Percentiles rank a stretch among this genome's conserved stretches.
phyloP scores from a whole-genome alignment of 2,888 invertebrate genomes.

The Trichacis sp. region DNA sequence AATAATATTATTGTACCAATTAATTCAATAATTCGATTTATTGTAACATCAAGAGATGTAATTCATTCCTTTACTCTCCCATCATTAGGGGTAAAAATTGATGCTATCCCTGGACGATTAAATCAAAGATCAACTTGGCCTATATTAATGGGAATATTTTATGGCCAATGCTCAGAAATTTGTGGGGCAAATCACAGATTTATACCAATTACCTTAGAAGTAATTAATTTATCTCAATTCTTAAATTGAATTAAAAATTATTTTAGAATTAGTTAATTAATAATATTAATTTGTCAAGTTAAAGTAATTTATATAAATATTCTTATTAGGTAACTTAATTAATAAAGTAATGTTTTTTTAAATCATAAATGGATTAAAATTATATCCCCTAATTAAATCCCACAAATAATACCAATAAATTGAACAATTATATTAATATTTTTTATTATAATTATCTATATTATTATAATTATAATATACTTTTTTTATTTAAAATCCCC shows the following conservation, averaged over 20 bases:
- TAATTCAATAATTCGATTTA: slow-evolving; percentile 75
- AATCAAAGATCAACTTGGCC: slow-evolving; percentile 73
- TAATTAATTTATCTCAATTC: slow-evolving; percentile 68
- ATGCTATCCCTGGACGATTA: slow-evolving; percentile 76
- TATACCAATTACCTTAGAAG: slow-evolving; percentile 81
- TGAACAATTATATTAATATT: slow-evolving; percentile 80
- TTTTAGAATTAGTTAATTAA: slow-evolving; percentile 62
- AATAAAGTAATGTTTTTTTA: slow-evolving; percentile 76
- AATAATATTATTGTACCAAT: slow-evolving; percentile 74
- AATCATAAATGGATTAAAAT: slow-evolving; percentile 74
- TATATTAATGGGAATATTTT: slow-evolving; percentile 73
- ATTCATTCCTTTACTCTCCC: slow-evolving; percentile 78
- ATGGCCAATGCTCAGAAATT: slow-evolving; percentile 85
- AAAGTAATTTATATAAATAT: slow-evolving; percentile 70
- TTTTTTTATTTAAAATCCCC: slow-evolving; percentile 50
- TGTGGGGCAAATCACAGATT: slow-evolving; percentile 85
- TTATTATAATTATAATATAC: slow-evolving; percentile 63
- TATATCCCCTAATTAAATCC: slow-evolving; percentile 77
- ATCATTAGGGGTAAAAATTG: slow-evolving; percentile 75
- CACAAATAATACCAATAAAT: slow-evolving; percentile 75
- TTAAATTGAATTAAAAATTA: slow-evolving; percentile 65
- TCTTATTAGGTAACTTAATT: slow-evolving; percentile 66
- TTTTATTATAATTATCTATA: slow-evolving; percentile 74
- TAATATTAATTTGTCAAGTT: slow-evolving; percentile 44
- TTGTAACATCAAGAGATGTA: slow-evolving; percentile 76